These are phyloP conservation scores for Hipposideros larvatus DNA, from an alignment of 2,797 vertebrate genomes.

Conservation along the genomic window DNA sequence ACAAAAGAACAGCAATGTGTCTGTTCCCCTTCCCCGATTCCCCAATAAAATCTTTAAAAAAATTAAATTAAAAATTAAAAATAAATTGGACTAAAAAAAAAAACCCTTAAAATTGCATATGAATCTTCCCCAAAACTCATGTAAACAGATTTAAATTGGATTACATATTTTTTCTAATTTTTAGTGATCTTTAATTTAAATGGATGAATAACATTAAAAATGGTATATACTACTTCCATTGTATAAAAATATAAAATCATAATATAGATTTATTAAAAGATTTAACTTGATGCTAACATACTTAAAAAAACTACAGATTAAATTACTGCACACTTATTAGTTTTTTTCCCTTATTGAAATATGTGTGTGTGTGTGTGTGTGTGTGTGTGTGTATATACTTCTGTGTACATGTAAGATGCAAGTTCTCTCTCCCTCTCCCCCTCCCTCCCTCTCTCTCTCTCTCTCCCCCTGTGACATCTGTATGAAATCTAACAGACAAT, in stretches of 20 bases:
- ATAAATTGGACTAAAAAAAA: no score
- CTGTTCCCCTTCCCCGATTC: no score
- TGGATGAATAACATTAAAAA: neutral
- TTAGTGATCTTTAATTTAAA: neutral
- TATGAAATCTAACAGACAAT: neutral
- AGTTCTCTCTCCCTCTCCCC: no score
- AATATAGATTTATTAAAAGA: constrained; percentile 16
- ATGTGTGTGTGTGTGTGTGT: neutral
- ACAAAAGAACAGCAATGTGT: no score
- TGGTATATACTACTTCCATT: neutral
- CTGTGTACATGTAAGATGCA: neutral
- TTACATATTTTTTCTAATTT: constrained; percentile 17
- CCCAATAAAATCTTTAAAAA: no score
- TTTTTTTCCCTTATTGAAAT: neutral
- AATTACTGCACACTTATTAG: neutral
- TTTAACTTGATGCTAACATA: neutral
- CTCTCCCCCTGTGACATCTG: neutral
- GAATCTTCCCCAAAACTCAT: neutral
- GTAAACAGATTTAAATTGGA: neutral
- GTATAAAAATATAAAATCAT: constrained; percentile 32
- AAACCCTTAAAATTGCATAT: neutral
- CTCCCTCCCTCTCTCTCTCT: no score
- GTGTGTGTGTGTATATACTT: neutral
- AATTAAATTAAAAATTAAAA: no score
- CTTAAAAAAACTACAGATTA: neutral